Conservation (phyloP, 1,140 invertebrate species). For the Danaus melanippus region DNA sequence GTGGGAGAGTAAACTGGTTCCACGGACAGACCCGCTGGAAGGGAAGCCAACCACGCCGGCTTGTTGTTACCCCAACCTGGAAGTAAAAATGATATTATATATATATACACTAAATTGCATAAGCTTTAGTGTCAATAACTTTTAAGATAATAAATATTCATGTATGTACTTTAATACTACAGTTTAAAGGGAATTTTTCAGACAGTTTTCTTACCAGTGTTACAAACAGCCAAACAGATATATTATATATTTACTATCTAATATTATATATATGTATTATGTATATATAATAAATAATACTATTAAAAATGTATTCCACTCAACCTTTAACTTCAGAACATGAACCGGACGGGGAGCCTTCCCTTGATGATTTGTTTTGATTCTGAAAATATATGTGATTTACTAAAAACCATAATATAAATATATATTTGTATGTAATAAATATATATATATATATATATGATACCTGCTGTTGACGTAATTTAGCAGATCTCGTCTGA, state of each 20-base stretch:
- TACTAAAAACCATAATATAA: not conserved
- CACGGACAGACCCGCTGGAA: slow-evolving; percentile 59
- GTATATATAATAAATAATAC: too few species aligned
- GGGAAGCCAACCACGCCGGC: slow-evolving; percentile 42
- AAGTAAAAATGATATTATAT: slow-evolving; percentile 2
- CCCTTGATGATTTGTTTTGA: slow-evolving; percentile 53
- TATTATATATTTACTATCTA: too few species aligned
- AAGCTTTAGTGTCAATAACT: too few species aligned
- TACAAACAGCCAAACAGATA: too few species aligned
- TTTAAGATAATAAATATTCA: too few species aligned
- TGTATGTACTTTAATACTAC: too few species aligned
- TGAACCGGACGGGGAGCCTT: slow-evolving; percentile 58
- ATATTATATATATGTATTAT: too few species aligned
- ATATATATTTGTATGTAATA: not conserved
- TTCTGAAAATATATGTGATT: slow-evolving; percentile 30
- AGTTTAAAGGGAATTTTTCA: too few species aligned
- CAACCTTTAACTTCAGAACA: slow-evolving; percentile 55
- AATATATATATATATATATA: slow-evolving; percentile 7
- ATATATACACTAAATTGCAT: not conserved
- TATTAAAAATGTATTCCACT: not conserved
- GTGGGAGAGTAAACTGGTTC: slow-evolving; percentile 49
- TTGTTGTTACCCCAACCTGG: slow-evolving; percentile 39
- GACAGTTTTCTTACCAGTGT: too few species aligned
- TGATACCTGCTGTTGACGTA: slow-evolving; percentile 56
- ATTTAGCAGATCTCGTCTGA: slow-evolving; percentile 63